Percentiles rank a stretch among this genome's conserved stretches.
Evolutionary conservation across 2,113 vertebrate species (phyloP).

Genomic region (Lontra canadensis): DNA sequence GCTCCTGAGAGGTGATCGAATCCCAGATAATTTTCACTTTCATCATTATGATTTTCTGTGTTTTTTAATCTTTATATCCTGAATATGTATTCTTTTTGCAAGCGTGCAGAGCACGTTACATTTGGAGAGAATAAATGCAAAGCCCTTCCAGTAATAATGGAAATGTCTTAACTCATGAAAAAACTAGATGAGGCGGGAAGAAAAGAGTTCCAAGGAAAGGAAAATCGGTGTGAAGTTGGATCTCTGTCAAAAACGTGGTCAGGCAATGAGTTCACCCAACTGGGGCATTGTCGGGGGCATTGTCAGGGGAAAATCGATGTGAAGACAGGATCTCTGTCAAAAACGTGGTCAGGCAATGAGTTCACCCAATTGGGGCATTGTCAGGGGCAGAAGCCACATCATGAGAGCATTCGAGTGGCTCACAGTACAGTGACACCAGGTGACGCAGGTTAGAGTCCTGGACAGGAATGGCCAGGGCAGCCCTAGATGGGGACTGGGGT

Average conservation of each 20-base stretch:
- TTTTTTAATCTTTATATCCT: constrained; percentile 55
- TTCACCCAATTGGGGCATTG: not conserved
- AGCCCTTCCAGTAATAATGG: not conserved
- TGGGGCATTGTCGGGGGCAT: not conserved
- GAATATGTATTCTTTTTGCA: constrained; percentile 54
- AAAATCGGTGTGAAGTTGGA: not conserved
- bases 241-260: not conserved
- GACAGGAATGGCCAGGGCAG: not conserved
- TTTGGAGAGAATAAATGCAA: constrained; percentile 46
- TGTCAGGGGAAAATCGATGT: not conserved
- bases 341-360: not conserved
- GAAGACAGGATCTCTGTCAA: not conserved
- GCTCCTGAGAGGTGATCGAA: not conserved
- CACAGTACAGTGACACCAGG: not conserved
- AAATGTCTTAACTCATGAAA: constrained; percentile 22
- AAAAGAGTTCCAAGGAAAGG: constrained; percentile 8
- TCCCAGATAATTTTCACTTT: not conserved
- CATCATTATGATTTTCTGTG: not conserved
- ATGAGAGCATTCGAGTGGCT: not conserved
- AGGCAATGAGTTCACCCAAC: not conserved
- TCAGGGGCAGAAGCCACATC: not conserved
- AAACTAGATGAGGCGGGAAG: not conserved
- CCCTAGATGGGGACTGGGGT: not conserved
- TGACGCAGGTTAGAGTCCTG: not conserved
- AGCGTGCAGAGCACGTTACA: constrained; percentile 4